Base-by-base conservation (phyloP, 2,113 vertebrate species). In the Apeltes quadracus region DNA sequence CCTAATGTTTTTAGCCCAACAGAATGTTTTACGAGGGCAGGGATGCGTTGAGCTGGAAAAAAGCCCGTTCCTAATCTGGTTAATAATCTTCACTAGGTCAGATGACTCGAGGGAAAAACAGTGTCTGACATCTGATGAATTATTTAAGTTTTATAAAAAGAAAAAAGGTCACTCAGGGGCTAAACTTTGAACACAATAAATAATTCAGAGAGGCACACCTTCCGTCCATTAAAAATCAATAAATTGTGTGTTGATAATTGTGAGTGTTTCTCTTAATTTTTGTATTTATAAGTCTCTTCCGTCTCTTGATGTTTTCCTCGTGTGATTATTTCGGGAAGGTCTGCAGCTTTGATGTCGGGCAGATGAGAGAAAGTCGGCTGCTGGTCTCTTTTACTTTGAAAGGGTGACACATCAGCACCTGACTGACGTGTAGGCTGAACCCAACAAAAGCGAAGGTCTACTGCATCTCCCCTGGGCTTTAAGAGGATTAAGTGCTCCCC, bases 51-150 rank as follows among this genome's bases (percentile, higher is more conserved):
- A 78, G 71, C 82, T 53, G 25, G 73, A 84, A 82, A 56, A 79
- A 54, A 27, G 69, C 29, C 36, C 59, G 67, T 72, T 79, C 44
- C 53, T 77, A 65, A 77, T 66, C 29, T n/a, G 7, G 64, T 36
- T 76, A 80, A 55, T 50, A 76, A 81, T 75, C 43, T 84, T 83
- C 76, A 85, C 3, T 55, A 53, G 71, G 67, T 83, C 77, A 72
- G 69, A 79, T 79, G 46, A 64, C 48, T 50, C 0, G 18, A 54
- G 70, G 79, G 53, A 34, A 32, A 51, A 38, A 43, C 18, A 13
- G 23, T 62, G 66, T 59, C 61, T 63, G 43, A 34, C 50, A 34
- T 68, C 72, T 54, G 69, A 75, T 75, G 38, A 44, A 75, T 85
- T 73, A 82, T 82, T 79, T 32, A 75, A 62, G 50, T 36, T 72